These are phyloP conservation scores for Linnaemya tessellans DNA, from an alignment of 2,888 invertebrate genomes.

Conservation along the genomic window DNA sequence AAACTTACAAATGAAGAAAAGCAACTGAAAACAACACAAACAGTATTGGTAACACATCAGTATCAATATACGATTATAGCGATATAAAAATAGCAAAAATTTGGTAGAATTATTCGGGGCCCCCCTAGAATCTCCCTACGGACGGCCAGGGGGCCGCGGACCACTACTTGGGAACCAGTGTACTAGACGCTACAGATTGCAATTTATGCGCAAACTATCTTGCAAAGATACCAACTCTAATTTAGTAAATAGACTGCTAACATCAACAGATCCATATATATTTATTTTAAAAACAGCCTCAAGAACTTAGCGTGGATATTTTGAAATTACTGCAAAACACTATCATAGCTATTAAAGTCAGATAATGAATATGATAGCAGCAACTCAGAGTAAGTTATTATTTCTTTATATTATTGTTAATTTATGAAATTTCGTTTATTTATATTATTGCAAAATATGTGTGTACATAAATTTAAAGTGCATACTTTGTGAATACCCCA, in stretches of 20 bases:
- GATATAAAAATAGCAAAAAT: too few relatives aligned
- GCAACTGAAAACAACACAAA: too few relatives aligned
- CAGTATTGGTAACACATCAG: too few relatives aligned
- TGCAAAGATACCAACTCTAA: constrained; percentile 4
- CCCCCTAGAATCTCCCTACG: too few relatives aligned
- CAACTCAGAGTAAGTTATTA: too few relatives aligned
- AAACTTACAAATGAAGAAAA: too few relatives aligned
- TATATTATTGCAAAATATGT: constrained; percentile 4
- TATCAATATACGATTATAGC: too few relatives aligned
- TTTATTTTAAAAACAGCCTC: neutral
- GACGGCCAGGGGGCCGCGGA: too few relatives aligned
- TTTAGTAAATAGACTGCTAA: constrained; percentile 11
- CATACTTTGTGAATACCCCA: too few relatives aligned
- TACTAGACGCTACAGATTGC: neutral
- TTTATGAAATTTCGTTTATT: neutral
- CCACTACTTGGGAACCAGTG: too few relatives aligned
- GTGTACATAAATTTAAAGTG: neutral
- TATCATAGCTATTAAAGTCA: constrained; percentile 8
- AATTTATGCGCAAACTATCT: neutral
- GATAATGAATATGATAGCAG: too few relatives aligned
- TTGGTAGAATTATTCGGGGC: too few relatives aligned
- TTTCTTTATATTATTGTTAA: neutral
- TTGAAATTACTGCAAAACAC: constrained; percentile 5
- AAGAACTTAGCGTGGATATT: constrained; percentile 5
- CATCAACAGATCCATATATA: constrained; percentile 12